Percentiles rank a stretch among this genome's conserved stretches.
Evolutionary conservation across 2,797 vertebrate genomes (phyloP).

Genomic region (Dallia pectoralis): DNA sequence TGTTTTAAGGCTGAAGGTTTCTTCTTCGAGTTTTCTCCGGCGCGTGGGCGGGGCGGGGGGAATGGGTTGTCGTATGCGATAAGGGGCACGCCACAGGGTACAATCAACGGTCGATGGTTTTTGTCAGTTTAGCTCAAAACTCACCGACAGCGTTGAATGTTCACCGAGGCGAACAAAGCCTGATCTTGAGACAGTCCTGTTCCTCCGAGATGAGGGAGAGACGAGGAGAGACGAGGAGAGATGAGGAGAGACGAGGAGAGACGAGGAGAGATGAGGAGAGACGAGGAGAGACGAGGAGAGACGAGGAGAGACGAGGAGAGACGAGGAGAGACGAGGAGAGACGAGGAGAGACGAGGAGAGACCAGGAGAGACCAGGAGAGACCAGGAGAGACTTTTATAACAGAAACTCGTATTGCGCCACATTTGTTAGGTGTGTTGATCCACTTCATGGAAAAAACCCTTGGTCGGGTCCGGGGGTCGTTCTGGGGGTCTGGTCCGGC

Average conservation of each 20-base stretch:
- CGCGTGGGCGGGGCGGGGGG: slow-evolving; percentile 11
- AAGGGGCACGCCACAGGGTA: slow-evolving; percentile 89
- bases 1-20: slow-evolving; percentile 36
- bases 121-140: slow-evolving; percentile 90
- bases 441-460: too few species aligned
- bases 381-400: too few species aligned
- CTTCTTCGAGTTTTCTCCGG: background rate
- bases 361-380: too few species aligned
- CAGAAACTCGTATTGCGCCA: background rate
- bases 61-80: slow-evolving; percentile 29
- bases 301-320: slow-evolving; percentile 13
- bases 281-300: slow-evolving; percentile 27
- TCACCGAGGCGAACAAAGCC: slow-evolving; percentile 81
- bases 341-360: too few species aligned
- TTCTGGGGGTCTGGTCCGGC: too few species aligned
- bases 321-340: slow-evolving; percentile 43
- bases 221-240: slow-evolving; percentile 27
- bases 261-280: slow-evolving; percentile 53
- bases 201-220: slow-evolving; percentile 50
- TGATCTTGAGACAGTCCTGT: slow-evolving; percentile 63
- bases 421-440: too few species aligned
- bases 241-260: too few species aligned
- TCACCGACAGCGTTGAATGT: slow-evolving; percentile 99
- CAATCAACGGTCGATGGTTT: slow-evolving; percentile 99
- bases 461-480: background rate